These are phyloP conservation scores for Drosophila bunnanda DNA, from an alignment of 2,888 invertebrate genomes.

Conservation along the genomic window DNA sequence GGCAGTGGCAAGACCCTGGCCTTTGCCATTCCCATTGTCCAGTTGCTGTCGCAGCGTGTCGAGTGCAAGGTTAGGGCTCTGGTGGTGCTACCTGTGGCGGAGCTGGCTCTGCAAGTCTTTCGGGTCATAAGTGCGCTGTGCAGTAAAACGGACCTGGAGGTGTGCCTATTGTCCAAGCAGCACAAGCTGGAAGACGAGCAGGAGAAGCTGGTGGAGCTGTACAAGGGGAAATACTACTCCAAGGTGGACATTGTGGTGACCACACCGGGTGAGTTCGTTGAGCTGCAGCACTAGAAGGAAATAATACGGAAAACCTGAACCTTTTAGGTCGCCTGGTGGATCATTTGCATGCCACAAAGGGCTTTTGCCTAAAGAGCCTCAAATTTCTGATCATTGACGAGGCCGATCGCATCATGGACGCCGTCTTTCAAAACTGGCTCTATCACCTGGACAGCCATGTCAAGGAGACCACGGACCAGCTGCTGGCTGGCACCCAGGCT, in stretches of 20 bases:
- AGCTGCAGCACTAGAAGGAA: fast-evolving
- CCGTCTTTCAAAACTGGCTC: constrained; percentile 96
- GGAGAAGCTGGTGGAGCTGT: constrained; percentile 86
- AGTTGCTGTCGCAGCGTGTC: constrained; percentile 87
- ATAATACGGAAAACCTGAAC: not conserved
- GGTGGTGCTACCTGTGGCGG: constrained; percentile 96
- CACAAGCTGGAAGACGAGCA: constrained; percentile 89
- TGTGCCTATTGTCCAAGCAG: constrained; percentile 89
- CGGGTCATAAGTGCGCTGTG: constrained; percentile 91
- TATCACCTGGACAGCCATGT: constrained; percentile 91
- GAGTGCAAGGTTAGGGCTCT: constrained; percentile 91
- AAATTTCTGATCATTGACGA: constrained; percentile 97
- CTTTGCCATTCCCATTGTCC: constrained; percentile 95
- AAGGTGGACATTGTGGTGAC: constrained; percentile 94
- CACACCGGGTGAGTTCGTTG: constrained; percentile 88
- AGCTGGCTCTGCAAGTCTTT: constrained; percentile 95
- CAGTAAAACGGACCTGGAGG: constrained; percentile 88
- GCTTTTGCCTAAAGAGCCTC: constrained; percentile 89
- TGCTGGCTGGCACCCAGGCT: constrained; percentile 85
- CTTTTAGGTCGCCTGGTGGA: constrained; percentile 91
- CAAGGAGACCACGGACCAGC: constrained; percentile 85
- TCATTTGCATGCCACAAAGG: constrained; percentile 93
- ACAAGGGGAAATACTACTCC: constrained; percentile 83
- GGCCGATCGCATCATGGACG: constrained; percentile 97
- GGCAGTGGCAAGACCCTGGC: constrained; percentile 99